Evolutionary conservation across 2,888 invertebrate genomes (phyloP).

Genomic region (Spilarctia lutea): DNA sequence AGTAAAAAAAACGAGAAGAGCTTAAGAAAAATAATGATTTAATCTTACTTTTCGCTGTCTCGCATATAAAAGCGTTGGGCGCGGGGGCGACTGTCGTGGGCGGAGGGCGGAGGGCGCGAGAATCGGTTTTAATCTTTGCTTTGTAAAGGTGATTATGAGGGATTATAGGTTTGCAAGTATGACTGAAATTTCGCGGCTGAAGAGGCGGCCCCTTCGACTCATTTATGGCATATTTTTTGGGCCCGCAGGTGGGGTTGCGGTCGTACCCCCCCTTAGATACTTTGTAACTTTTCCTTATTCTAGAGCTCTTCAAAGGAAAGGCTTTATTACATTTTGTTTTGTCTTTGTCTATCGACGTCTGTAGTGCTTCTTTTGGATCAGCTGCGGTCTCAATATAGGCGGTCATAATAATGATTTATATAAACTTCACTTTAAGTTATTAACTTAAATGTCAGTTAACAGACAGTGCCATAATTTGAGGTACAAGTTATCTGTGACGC

Average conservation of each 20-base stretch:
- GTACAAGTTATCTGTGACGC: no score
- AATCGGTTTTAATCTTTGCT: slow-evolving; percentile 88
- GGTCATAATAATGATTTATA: slow-evolving; percentile 22
- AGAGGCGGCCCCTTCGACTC: slow-evolving; percentile 75
- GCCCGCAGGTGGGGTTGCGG: slow-evolving; percentile 79
- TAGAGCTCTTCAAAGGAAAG: slow-evolving; percentile 80
- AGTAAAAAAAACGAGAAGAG: slow-evolving; percentile 83
- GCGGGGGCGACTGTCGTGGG: slow-evolving; percentile 64
- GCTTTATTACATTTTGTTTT: slow-evolving; percentile 78
- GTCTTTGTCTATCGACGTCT: slow-evolving; percentile 64
- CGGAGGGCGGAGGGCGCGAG: slow-evolving; percentile 71
- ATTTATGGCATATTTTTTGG: slow-evolving; percentile 84
- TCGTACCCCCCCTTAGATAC: slow-evolving; percentile 68
- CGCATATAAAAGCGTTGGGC: slow-evolving; percentile 82
- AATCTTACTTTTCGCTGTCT: slow-evolving; percentile 86
- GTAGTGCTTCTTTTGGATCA: slow-evolving; percentile 66
- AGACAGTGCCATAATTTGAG: neutral
- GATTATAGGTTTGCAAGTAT: slow-evolving; percentile 87
- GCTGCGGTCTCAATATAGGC: slow-evolving; percentile 59
- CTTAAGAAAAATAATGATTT: slow-evolving; percentile 88
- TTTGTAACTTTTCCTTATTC: slow-evolving; percentile 83
- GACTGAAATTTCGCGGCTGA: slow-evolving; percentile 84
- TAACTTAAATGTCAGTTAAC: neutral
- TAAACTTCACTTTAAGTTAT: slow-evolving; percentile 26
- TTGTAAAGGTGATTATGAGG: slow-evolving; percentile 88